Conservation (phyloP, 2,888 invertebrate genomes). For the Spilarctia lutea region DNA sequence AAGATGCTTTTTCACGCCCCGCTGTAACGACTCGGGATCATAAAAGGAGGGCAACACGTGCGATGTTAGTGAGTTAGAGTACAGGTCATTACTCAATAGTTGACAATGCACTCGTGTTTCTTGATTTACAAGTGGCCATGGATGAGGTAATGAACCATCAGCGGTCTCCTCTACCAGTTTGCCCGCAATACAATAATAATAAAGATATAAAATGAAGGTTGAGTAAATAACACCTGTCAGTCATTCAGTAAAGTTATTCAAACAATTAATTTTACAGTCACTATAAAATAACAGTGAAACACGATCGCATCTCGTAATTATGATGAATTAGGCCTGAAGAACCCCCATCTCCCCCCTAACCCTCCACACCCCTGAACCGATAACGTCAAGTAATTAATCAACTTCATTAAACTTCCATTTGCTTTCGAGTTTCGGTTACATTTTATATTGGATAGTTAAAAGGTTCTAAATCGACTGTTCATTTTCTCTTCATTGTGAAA, state of each 20-base stretch:
- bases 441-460: constrained; percentile 23
- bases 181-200: too few relatives aligned
- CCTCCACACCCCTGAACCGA: constrained; percentile 30
- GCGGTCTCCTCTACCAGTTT: too few relatives aligned
- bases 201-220: not conserved
- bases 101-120: too few relatives aligned
- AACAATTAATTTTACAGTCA: constrained; percentile 13
- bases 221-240: not conserved
- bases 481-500: not conserved
- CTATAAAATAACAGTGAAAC: constrained; percentile 47
- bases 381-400: constrained; percentile 59
- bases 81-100: too few relatives aligned
- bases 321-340: constrained; percentile 51
- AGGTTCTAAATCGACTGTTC: not conserved
- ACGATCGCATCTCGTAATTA: constrained; percentile 55
- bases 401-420: constrained; percentile 56
- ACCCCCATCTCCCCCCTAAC: constrained; percentile 14
- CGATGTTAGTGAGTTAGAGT: too few relatives aligned
- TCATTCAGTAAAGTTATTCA: constrained; percentile 3
- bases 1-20: too few relatives aligned
- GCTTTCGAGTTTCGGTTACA: constrained; percentile 35
- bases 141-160: too few relatives aligned
- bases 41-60: too few relatives aligned
- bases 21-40: too few relatives aligned
- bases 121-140: too few relatives aligned